Evolutionary conservation across 2,888 invertebrate species (phyloP), one percentile per base, ranked within the genome.

Genomic region (Cacoxenus indagator): DNA sequence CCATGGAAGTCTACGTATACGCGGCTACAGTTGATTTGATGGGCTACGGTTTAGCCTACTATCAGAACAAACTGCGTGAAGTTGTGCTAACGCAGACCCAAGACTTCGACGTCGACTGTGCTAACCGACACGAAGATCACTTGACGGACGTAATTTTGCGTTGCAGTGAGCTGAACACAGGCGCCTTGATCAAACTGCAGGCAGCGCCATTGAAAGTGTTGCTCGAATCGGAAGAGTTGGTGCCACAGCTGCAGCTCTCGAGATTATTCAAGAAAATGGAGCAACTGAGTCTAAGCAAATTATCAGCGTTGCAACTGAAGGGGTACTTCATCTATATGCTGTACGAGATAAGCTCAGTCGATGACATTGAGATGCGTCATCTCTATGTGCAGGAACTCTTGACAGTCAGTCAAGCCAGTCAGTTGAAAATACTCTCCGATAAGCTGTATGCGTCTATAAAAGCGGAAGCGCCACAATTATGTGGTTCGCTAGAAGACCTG

Each of bases 1-100:
- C 83, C 48, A 82, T 88, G 83, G 88, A 88, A 73, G 87, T 88
- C 0, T 88, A 88, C 75, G 88, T 88, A 0, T 84, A 87, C 70
- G 80, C 88, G 0, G 85, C 87, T 9, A 84, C 77, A 51, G 77
- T 74, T 5, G 88, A 88, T 76, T 65, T 88, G 19, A 72, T 88
- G 77, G 88, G 88, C 1, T 87, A 82, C 67, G 88, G 88, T 0
- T 70, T 88, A 59, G 75, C 78, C 0, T 88, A 82, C 64, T 88
- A 88, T 72, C 87, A 86, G 51, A 85, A 86, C 29, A 85, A 87
- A 69, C 66, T 88, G 31, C 81, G 85, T 31, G 84, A 87, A 43
- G 81, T 85, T 65, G 85, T 88, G 3, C 29, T 84, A 2, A 70
- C 70, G 0, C 76, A 84, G 46, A 80, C 84, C 0, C 75, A 78